Base-by-base conservation (phyloP, 1,140 invertebrate genomes). In the Pseudomyrmex gracilis region DNA sequence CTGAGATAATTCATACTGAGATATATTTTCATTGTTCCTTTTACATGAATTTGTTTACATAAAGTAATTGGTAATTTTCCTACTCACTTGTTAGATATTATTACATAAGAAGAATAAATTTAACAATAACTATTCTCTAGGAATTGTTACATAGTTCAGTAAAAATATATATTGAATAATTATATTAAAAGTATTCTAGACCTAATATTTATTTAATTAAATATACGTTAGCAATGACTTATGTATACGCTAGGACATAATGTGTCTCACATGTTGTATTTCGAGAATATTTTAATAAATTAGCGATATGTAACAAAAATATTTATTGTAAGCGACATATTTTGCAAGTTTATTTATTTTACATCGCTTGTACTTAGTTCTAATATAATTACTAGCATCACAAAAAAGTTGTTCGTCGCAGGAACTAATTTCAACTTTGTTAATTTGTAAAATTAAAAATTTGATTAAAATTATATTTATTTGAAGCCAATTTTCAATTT, bases 321-420 rank as follows among this genome's bases (percentile, higher is more conserved):
- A 34, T 34, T 34, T 5, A 34, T 34, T n/a, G 9, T 55, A 22
- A 9, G 58, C 58, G 9, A 51, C 4, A n/a, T 9, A 58, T 70
- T 60, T 58, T 12, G 7, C 15, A 10, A 78, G 70, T 12, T 80
- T 34, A 80, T 68, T 58, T 70, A 58, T 9, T 43, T 15, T 66
- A 12, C n/a, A 58, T 13, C 58, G 20, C 10, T 58, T 34, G 10
- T 45, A 47, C 4, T 57, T 58, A 57, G n/a, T 24, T 0, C 4
- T 34, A 34, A 34, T 34, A 34, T 34, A 34, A 34, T 34, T 70
- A 49, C n/a, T 53, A 58, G 51, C 10, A 64, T 24, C 12, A 51
- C 1, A 24, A n/a, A n/a, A n/a, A n/a, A 55, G 53, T 78, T 24
- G 12, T 13, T 49, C 0, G 5, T 57, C 1, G n/a, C 5, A 24